These are phyloP conservation scores for Jordanella pulchra DNA, from an alignment of 2,797 vertebrate genomes.

Conservation along the genomic window DNA sequence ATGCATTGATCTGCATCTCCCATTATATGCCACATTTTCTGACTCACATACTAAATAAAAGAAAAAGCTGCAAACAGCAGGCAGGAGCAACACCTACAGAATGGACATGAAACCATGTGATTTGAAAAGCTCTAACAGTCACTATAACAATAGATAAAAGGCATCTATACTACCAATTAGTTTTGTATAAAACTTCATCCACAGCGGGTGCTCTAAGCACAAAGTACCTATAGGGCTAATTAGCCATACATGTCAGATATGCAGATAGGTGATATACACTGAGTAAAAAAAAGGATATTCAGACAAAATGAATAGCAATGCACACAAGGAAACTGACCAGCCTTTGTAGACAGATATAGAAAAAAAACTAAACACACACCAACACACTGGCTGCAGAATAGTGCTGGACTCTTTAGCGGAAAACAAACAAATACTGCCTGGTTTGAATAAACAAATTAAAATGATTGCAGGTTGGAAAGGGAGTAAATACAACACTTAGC, in stretches of 20 bases:
- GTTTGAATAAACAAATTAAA: slow-evolving; percentile 72
- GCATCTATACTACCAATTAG: slow-evolving; percentile 66
- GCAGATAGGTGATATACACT: slow-evolving; percentile 39
- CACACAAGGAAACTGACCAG: slow-evolving; percentile 8
- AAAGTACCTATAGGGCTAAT: slow-evolving; percentile 59
- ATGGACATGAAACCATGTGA: neutral
- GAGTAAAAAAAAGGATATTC: slow-evolving; percentile 12
- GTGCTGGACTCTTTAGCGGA: slow-evolving; percentile 26
- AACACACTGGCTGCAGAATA: slow-evolving; percentile 24
- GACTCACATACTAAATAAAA: slow-evolving; percentile 12
- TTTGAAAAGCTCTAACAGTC: slow-evolving; percentile 18
- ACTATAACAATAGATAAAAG: slow-evolving; percentile 12
- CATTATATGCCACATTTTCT: slow-evolving; percentile 22
- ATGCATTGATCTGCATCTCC: slow-evolving; percentile 66
- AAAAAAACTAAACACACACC: slow-evolving; percentile 29
- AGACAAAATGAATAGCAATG: slow-evolving; percentile 14
- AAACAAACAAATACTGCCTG: slow-evolving; percentile 47
- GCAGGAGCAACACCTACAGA: neutral
- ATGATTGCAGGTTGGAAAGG: slow-evolving; percentile 66
- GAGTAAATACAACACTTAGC: slow-evolving; percentile 69
- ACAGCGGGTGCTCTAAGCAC: slow-evolving; percentile 43
- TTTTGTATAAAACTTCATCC: slow-evolving; percentile 47
- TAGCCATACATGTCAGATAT: slow-evolving; percentile 49
- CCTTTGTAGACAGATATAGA: slow-evolving; percentile 26
- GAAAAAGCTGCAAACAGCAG: slow-evolving; percentile 16